Conservation (phyloP, 2,797 vertebrate genomes). For the Coendou prehensilis region DNA sequence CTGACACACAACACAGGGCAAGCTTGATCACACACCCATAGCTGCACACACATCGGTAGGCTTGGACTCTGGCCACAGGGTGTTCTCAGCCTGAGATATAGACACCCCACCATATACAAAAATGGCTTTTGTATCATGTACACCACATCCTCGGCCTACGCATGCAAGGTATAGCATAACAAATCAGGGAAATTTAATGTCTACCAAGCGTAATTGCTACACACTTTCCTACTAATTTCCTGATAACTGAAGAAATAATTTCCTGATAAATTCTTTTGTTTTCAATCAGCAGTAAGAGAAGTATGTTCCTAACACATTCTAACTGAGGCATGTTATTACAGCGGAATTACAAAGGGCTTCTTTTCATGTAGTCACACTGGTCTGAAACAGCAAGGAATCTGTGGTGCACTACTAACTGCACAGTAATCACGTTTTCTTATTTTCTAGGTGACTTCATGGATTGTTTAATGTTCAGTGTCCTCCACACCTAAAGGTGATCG, state of each 20-base stretch:
- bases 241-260: constrained; percentile 85
- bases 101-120: neutral
- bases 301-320: constrained; percentile 73
- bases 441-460: constrained; percentile 66
- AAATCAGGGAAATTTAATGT: constrained; percentile 85
- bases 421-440: constrained; percentile 57
- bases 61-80: constrained; percentile 1
- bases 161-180: constrained; percentile 81
- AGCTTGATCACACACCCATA: constrained; percentile 25
- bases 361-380: constrained; percentile 65
- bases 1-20: constrained; percentile 19
- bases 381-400: constrained; percentile 67
- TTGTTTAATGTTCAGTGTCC: constrained; percentile 72
- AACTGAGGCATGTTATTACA: constrained; percentile 85
- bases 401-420: constrained; percentile 33
- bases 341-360: constrained; percentile 79
- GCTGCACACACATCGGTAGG: neutral
- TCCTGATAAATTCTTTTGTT: constrained; percentile 82
- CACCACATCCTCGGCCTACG: constrained; percentile 66
- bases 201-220: constrained; percentile 85
- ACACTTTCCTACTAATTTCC: constrained; percentile 82
- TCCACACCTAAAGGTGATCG: constrained; percentile 71
- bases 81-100: neutral
- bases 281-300: constrained; percentile 82
- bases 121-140: constrained; percentile 40